Base-by-base conservation (phyloP, 2,113 vertebrate genomes). In the Melierax canorus region DNA sequence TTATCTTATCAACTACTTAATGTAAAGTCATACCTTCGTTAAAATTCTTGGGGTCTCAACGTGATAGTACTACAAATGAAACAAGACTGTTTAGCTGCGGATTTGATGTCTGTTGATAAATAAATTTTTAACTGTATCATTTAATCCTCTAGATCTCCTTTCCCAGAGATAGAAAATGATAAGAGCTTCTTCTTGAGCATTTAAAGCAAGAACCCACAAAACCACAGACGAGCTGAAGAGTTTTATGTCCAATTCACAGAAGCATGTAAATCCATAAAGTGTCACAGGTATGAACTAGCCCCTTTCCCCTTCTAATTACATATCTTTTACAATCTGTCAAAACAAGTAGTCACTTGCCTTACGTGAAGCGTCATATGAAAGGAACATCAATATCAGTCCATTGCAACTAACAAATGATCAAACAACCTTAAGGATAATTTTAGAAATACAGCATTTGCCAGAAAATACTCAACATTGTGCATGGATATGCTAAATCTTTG, bases 291-390 rank as follows among this genome's bases (percentile, higher is more conserved):
- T 50, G 69, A 85, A 88, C 66, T 36, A 86, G 77, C 69, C 84
- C 78, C 53, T 83, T 86, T 2, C 26, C 68, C 51, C 68, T 89
- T 66, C 32, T 69, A 91, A 97, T 75, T 84, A 82, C 1, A 0
- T 24, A 78, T 50, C 58, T 85, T 77, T 72, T 81, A 86, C 72
- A 72, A 18, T 51, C 74, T 27, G 32, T 62, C 82, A 58, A 67
- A 94, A 76, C 93, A 92, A 96, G 95, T 14, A 85, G 39, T 38
- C 23, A 58, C 88, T 86, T 87, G 86, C 75, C 43, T 92, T 53
- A 36, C 0, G 0, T 36, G n/a, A 93, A 93, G 62, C 3, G 11
- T 81, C 83, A 82, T 21, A 72, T 22, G 66, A 91, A 92, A 89
- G 76, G 59, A 93, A 59, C 73, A 81, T 18, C 69, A 58, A 0